Conservation (phyloP, 2,888 invertebrate genomes). For the Plemyria rubiginata region DNA sequence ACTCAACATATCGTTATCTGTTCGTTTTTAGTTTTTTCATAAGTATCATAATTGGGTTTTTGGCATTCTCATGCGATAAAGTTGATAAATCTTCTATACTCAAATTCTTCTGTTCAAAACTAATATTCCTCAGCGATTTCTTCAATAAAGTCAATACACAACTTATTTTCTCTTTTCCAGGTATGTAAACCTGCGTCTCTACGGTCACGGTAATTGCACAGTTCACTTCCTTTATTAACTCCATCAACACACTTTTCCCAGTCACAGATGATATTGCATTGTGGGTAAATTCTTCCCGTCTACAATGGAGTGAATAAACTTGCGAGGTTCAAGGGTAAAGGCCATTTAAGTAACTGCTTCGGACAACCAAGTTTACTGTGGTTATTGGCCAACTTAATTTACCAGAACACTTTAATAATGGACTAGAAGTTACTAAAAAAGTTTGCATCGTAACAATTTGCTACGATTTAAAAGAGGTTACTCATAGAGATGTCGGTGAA, state of each 20-base stretch:
- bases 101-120: not conserved
- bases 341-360: slow-evolving; percentile 28
- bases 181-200: slow-evolving; percentile 15
- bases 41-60: not conserved
- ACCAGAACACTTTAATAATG: not conserved
- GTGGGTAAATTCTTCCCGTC: slow-evolving; percentile 31
- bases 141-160: not conserved
- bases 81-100: not conserved
- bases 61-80: not conserved
- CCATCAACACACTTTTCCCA: slow-evolving; percentile 34
- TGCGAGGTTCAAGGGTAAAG: slow-evolving; percentile 42
- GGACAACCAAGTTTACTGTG: slow-evolving; percentile 29
- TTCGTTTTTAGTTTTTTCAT: not conserved
- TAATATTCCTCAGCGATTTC: not conserved
- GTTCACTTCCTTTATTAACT: slow-evolving; percentile 30
- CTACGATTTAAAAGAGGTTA: not conserved
- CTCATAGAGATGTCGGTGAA: too few species aligned
- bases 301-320: slow-evolving; percentile 41
- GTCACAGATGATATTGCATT: slow-evolving; percentile 15
- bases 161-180: slow-evolving; percentile 21
- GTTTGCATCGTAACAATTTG: not conserved
- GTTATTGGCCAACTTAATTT: slow-evolving; percentile 12
- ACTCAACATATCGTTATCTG: too few species aligned
- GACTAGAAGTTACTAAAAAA: slow-evolving; percentile 1
- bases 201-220: slow-evolving; percentile 29